Evolutionary conservation across 2,797 vertebrate genomes (phyloP).

Genomic region (Rhinichthys osculus): DNA sequence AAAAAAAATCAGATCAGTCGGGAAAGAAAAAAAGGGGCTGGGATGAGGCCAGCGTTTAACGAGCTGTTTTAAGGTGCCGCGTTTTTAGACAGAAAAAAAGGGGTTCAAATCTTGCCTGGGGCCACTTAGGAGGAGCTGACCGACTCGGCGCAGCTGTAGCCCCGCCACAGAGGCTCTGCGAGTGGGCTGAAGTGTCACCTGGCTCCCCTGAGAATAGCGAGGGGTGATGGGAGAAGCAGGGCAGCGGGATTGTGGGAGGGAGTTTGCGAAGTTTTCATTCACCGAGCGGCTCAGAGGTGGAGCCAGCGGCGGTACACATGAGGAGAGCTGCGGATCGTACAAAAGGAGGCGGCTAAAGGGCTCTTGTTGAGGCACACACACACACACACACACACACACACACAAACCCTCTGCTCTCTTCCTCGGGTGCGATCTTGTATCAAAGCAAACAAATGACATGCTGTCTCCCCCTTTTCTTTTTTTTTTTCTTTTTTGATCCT

Average conservation of each 20-base stretch:
- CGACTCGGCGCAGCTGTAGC: constrained; percentile 42
- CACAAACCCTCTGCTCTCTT: constrained; percentile 62
- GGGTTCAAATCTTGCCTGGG: constrained; percentile 50
- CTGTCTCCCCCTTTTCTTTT: constrained; percentile 74
- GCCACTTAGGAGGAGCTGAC: constrained; percentile 41
- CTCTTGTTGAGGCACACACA: constrained; percentile 54
- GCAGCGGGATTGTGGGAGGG: constrained; percentile 20
- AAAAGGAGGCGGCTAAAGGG: constrained; percentile 53
- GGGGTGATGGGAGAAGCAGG: constrained; percentile 29
- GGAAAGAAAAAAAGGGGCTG: constrained; percentile 64
- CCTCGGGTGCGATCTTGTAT: constrained; percentile 81
- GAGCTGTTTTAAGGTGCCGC: constrained; percentile 70
- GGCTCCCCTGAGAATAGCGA: constrained; percentile 38
- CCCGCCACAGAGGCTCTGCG: not conserved
- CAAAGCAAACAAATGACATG: constrained; percentile 86
- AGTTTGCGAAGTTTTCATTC: constrained; percentile 55
- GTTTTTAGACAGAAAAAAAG: constrained; percentile 41
- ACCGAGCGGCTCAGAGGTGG: constrained; percentile 44
- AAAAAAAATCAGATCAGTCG: constrained; percentile 28
- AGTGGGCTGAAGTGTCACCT: constrained; percentile 49
- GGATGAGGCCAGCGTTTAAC: constrained; percentile 68
- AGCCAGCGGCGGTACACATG: constrained; percentile 31
- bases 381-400: constrained; percentile 52
- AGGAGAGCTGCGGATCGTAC: constrained; percentile 50
- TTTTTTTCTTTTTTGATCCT: constrained; percentile 76